These are phyloP conservation scores for Macroteleia sp. DNA, from an alignment of 2,888 invertebrate genomes.

Conservation along the genomic window DNA sequence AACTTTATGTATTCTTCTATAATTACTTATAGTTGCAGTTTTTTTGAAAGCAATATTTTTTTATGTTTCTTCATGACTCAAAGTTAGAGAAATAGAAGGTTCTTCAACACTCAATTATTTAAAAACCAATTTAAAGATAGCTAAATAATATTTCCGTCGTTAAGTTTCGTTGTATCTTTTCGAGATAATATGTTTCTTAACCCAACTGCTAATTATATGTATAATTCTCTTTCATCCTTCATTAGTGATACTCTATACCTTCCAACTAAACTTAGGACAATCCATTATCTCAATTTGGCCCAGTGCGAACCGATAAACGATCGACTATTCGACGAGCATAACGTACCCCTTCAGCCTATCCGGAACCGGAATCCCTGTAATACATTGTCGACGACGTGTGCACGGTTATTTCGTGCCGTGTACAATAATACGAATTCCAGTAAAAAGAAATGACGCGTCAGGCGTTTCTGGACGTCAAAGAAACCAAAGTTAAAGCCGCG, in stretches of 20 bases:
- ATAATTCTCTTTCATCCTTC: constrained; percentile 4
- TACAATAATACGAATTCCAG: constrained; percentile 25
- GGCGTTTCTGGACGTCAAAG: constrained; percentile 53
- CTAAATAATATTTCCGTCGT: too few species aligned
- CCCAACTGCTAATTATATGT: constrained; percentile 7
- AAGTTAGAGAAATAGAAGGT: too few species aligned
- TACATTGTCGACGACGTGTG: constrained; percentile 22
- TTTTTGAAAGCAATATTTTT: too few species aligned
- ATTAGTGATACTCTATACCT: constrained; percentile 2
- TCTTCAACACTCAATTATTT: too few species aligned
- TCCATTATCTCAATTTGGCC: constrained; percentile 44
- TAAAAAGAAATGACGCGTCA: constrained; percentile 36
- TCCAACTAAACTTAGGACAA: background rate
- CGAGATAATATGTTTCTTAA: constrained; percentile 28
- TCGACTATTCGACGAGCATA: background rate
- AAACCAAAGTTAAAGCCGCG: constrained; percentile 36
- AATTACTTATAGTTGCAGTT: too few species aligned
- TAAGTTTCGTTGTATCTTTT: constrained; percentile 8
- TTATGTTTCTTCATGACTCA: too few species aligned
- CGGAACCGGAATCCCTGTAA: constrained; percentile 1
- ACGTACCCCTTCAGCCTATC: background rate
- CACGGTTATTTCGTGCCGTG: background rate
- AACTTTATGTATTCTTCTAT: too few species aligned
- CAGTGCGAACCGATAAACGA: constrained; percentile 8
- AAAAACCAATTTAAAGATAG: too few species aligned